Evolutionary conservation across 2,113 vertebrate genomes (phyloP), one percentile per base, ranked within the genome.

Genomic region (Ciconia maguari): DNA sequence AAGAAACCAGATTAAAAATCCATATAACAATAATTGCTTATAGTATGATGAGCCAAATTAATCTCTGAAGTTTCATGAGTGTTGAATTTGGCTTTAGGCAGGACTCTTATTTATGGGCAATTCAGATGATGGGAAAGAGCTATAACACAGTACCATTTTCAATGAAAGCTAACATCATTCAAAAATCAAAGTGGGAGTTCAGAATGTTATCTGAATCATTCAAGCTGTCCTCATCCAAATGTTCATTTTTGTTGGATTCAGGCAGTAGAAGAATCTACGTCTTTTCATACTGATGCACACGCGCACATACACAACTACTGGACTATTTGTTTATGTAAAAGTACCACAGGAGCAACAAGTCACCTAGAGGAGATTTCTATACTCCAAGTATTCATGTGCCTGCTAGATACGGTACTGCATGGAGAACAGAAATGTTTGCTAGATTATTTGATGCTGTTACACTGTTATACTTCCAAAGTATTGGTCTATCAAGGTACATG

Each of bases 1-100:
- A 76, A 84, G 15, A 90, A 94, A 78, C 3, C 51, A 88, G 86
- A 72, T 92, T 94, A 94, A 85, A 94, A 85, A 72, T 68, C 66
- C 55, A 92, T 77, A 42, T 34, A 61, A 70, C 7, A 81, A 48
- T 74, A 94, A 95, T 81, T 92, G 52, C 26, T n/a, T 75, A 38
- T 48, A 80, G 34, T 51, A 78, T 10, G 55, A 89, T 49, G 17
- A 89, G 58, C 29, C 80, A 90, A 81, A 92, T 89, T 71, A 2
- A 78, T 75, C 64, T 87, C 52, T 48, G 21, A 46, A 85, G 51
- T 89, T 96, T 79, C 57, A 68, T 27, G 13, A 69, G 42, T 46
- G 42, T 51, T 93, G 55, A 78, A 91, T 93, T 94, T 87, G 68
- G 75, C 69, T 80, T 93, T 88, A 83, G 61, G 44, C 34, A 78